These are phyloP conservation scores for Actinopyga echinites DNA, from an alignment of 53 echinoderm and acorn worm species.

Conservation along the genomic window DNA sequence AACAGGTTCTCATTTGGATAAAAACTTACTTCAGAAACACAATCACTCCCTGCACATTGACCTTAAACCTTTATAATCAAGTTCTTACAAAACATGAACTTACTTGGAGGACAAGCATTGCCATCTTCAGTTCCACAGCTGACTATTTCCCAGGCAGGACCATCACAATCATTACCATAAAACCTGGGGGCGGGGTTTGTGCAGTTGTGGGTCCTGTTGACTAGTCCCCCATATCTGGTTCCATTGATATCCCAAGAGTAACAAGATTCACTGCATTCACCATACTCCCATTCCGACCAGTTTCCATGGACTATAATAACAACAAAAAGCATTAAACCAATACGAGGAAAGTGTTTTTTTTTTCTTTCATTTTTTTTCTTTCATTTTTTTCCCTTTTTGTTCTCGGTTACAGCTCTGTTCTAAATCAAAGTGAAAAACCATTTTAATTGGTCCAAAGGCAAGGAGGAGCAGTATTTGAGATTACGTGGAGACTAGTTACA, in stretches of 20 bases:
- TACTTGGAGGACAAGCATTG: constrained; percentile 71
- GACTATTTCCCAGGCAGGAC: constrained; percentile 54
- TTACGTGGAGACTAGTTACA: too few species aligned
- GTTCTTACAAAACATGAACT: constrained; percentile 16
- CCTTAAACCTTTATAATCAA: background rate
- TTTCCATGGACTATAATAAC: constrained; percentile 62
- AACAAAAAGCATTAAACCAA: too few species aligned
- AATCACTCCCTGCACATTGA: too few species aligned
- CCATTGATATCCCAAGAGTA: constrained; percentile 69
- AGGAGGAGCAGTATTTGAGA: too few species aligned
- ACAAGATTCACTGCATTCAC: constrained; percentile 70
- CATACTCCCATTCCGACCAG: constrained; percentile 65
- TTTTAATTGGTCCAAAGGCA: too few species aligned
- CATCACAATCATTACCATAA: constrained; percentile 64
- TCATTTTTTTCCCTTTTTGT: too few species aligned
- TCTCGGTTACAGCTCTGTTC: too few species aligned
- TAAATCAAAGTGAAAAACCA: too few species aligned
- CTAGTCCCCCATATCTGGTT: constrained; percentile 58
- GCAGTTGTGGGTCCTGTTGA: constrained; percentile 69
- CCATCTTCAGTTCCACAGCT: constrained; percentile 80
- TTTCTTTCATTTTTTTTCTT: too few species aligned
- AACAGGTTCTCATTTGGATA: too few species aligned
- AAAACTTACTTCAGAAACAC: too few species aligned
- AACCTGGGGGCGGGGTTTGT: constrained; percentile 58
- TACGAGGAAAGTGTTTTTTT: too few species aligned